These are phyloP conservation scores for Drosophila kambysellisi DNA, from an alignment of 2,888 invertebrate genomes.

Conservation along the genomic window DNA sequence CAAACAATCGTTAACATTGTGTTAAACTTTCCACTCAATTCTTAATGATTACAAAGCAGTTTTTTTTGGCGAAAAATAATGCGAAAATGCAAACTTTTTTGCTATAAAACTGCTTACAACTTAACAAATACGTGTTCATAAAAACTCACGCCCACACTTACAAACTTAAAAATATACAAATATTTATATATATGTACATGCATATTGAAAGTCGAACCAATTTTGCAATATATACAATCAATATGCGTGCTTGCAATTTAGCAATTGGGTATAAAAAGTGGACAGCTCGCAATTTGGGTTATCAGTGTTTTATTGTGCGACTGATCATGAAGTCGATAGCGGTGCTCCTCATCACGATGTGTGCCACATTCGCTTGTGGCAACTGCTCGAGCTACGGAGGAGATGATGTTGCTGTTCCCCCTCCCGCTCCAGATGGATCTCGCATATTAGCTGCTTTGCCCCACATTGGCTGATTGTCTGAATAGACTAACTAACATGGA, in stretches of 20 bases:
- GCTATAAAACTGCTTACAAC: slow-evolving; percentile 29
- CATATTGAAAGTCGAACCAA: slow-evolving; percentile 15
- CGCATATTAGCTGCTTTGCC: slow-evolving; percentile 57
- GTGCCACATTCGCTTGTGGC: slow-evolving; percentile 39
- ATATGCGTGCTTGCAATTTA: slow-evolving; percentile 29
- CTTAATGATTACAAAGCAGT: background rate
- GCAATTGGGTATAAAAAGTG: slow-evolving; percentile 27
- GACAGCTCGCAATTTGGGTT: background rate
- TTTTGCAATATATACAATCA: background rate
- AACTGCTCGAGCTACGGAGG: slow-evolving; percentile 45
- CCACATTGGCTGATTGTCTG: slow-evolving; percentile 30
- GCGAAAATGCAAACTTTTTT: background rate
- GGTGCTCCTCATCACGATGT: slow-evolving; percentile 33
- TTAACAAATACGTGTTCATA: background rate
- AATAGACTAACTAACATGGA: slow-evolving; percentile 30
- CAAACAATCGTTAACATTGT: background rate
- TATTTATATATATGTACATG: background rate
- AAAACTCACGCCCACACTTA: slow-evolving; percentile 14
- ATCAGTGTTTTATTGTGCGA: slow-evolving; percentile 14
- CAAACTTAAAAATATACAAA: background rate
- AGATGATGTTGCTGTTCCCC: slow-evolving; percentile 20
- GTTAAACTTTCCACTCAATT: background rate
- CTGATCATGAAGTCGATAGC: slow-evolving; percentile 57
- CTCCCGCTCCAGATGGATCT: slow-evolving; percentile 32
- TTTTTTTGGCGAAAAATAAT: background rate